Evolutionary conservation across 2,797 vertebrate genomes (phyloP), one percentile per base, ranked within the genome.

Genomic region (Cryptoprocta ferox): DNA sequence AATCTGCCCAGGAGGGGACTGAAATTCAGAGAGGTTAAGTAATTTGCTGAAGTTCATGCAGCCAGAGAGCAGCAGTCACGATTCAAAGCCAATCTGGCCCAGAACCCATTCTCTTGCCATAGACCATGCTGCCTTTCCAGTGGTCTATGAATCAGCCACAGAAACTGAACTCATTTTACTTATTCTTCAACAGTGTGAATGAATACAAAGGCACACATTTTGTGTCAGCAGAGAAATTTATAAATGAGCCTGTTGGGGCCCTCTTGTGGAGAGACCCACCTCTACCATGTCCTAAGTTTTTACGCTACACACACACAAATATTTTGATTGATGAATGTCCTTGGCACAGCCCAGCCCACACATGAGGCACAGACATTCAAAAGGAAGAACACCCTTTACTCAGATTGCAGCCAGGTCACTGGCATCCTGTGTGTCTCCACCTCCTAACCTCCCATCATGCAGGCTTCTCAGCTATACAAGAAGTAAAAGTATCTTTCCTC

Each of bases 11-110:
- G 10, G 32, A 96, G 48, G 39, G 45, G 37, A 95, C 66, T 84
- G n/a, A 93, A 95, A 93, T 79, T 84, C 83, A 95, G 88, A 94
- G 56, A 93, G 68, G 85, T 96, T 93, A 96, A 96, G 28, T 91
- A 97, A 94, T 37, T 42, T 94, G 89, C 79, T 68, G 71, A 19
- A 95, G 76, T 95, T 71, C 53, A 93, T 18, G 14, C 2, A 91
- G 75, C 26, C 73, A 96, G 59, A 94, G 78, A 89, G 15, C 1
- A 42, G 35, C 0, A 90, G 37, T 95, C 28, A 84, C 24, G 30
- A 97, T 59, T 94, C 76, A 94, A 94, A 94, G 42, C n/a, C 56
- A 83, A 9, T 86, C 59, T 86, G 70, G 45, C 37, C 59, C 45
- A 91, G 79, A 95, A 91, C 16, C 53, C n/a, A 19, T 65, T 32